phyloP scores from a whole-genome alignment of 2,888 invertebrate species.

The Amiota communis region DNA sequence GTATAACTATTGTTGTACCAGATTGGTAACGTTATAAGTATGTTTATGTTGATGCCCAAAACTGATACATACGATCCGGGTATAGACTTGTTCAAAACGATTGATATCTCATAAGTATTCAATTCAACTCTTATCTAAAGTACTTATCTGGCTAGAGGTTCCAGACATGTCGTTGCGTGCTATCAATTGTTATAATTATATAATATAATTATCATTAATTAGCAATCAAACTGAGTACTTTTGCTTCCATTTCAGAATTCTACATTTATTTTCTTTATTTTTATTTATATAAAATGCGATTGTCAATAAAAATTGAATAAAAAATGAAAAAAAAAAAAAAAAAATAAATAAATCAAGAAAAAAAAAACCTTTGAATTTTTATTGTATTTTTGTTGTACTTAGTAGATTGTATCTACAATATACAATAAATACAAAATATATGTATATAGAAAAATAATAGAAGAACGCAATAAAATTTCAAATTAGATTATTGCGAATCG shows the following conservation, averaged over 20 bases:
- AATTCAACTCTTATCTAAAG: too few relatives aligned
- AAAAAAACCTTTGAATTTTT: background rate
- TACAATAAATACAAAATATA: background rate
- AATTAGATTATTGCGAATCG: slow-evolving; percentile 7
- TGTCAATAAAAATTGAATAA: background rate
- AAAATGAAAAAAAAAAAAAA: background rate
- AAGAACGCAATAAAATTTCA: slow-evolving; percentile 10
- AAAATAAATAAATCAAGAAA: too few relatives aligned
- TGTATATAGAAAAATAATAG: background rate
- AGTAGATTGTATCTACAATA: too few relatives aligned
- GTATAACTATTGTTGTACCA: too few relatives aligned
- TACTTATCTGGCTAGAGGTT: too few relatives aligned
- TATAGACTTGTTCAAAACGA: too few relatives aligned
- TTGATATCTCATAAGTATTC: too few relatives aligned
- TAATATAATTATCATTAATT: background rate
- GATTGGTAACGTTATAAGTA: too few relatives aligned
- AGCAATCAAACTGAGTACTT: background rate
- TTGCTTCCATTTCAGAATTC: background rate
- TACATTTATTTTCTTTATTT: background rate
- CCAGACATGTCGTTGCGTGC: background rate
- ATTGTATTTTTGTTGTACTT: too few relatives aligned
- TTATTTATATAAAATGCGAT: background rate
- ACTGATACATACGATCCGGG: too few relatives aligned
- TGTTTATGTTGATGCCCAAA: too few relatives aligned
- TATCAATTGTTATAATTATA: slow-evolving; percentile 4